Base-by-base conservation (phyloP, 2,113 vertebrate species). In the Nibea albiflora region DNA sequence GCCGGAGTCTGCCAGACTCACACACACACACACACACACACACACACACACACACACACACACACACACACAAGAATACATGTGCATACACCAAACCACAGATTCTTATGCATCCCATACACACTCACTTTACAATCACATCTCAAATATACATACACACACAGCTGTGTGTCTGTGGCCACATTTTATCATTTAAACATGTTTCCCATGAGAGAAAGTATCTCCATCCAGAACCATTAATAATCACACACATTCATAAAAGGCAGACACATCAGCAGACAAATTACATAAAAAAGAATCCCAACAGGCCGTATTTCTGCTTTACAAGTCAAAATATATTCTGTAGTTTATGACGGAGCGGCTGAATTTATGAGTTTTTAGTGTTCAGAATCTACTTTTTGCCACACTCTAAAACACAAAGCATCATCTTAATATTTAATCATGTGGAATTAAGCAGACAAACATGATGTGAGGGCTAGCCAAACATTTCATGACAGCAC, bases 131-230 rank as follows among this genome's bases (percentile, higher is more conserved):
- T 28, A 71, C 47, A 49, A 19, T 71, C 72, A 62, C 61, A 42
- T 60, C 57, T 53, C 72, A 85, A 54, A 68, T 31, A 49, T n/a
- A 78, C 49, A 74, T 19, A 78, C 49, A 74, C 54, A 62, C 63
- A 80, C 62, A 68, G 14, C 47, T 20, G n/a, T 66, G 62, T 78
- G 73, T 78, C 73, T 39, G 49, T 89, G 84, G 84, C 78, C 79
- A 82, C 26, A 71, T 78, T 89, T 91, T 72, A 87, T 85, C 58
- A 81, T 83, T 88, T 81, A 74, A 89, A 87, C 62, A 85, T 64
- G 82, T 76, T 78, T 90, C 87, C 84, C 75, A 74, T 44, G 70
- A 85, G 78, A 82, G 73, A 78, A 81, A 72, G 79, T 81, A 85
- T 84, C 62, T 74, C 83, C 64, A 57, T 67, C 72, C 42, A 53